Base-by-base conservation (phyloP, 2,113 vertebrate genomes). In the Brachypodius melanocephalos region DNA sequence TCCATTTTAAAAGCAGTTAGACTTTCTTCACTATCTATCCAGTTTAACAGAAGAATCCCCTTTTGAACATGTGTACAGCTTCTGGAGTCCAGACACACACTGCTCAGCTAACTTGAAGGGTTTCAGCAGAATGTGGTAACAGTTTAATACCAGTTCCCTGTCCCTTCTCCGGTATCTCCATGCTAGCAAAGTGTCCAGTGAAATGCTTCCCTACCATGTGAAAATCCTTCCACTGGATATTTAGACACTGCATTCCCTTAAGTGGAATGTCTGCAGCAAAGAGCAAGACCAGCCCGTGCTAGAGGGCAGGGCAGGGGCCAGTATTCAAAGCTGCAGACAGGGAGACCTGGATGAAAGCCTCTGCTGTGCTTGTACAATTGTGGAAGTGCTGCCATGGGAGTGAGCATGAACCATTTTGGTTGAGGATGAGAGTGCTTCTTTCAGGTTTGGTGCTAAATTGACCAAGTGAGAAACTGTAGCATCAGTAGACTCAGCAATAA, bases 1-100 rank as follows among this genome's bases (percentile, higher is more conserved):
- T 92, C 51, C 63, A 71, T 93, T 94, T 58, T 83, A 77, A 88
- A 88, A 92, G 51, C 38, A 58, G 2, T 49, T 54, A 22, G 32
- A 58, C 18, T 88, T 86, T 48, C 31, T 67, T 90, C 14, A 22
- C 55, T 8, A 3, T 16, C 45, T 45, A 15, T 42, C 14, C 14
- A 17, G 18, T 74, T 82, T 49, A 84, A 28, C 32, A 54, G 25
- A 40, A 18, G 57, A 74, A 14, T 81, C n/a, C 8, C 11, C 17
- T 58, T 52, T 24, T 58, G 76, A 77, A 40, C 32, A 10, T 7
- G 8, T 12, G 8, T 69, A 15, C 26, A 36, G 18, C 21, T 74
- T 78, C 38, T 81, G n/a, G 40, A 55, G n/a, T 55, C 43, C 65
- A 63, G 68, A 63, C 67, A 31, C 43, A 71, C 84, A 40, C 55